Base-by-base conservation (phyloP, 2,888 invertebrate genomes). In the Polia nebulosa region DNA sequence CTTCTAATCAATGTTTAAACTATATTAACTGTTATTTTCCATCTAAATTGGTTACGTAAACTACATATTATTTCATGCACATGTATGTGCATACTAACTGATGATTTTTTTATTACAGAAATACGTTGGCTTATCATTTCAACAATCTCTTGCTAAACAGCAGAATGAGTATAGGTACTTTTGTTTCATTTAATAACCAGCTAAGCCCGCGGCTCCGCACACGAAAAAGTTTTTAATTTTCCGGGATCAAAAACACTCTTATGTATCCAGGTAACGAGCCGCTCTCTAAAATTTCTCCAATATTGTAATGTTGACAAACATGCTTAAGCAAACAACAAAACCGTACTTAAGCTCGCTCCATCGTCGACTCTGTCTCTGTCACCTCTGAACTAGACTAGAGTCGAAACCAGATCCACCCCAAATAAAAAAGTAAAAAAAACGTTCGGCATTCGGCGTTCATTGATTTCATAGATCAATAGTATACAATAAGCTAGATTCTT, bases 201-300 rank as follows among this genome's bases (percentile, higher is more conserved):
- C 63, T 39, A 49, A 61, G n/a, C 29, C 17, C 59, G n/a, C 34
- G 27, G 60, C 36, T 20, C 20, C 27, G 51, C 47, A 36, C 20
- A 34, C 41, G 20, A 7, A 17, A 32, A 62, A 13, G 36, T 51
- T 63, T 52, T 36, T 39, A 36, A 60, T 60, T 60, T 41, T 13
- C 17, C 6, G 25, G 41, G 2, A 63, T 27, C 27, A 13, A 27
- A 65, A 64, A n/a, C 15, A 61, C n/a, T 17, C 17, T 22, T 20
- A 6, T 22, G 32, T 13, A 25, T 20, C 39, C 32, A 27, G 17
- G 27, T 6, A 61, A 36, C 15, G 17, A 61, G 5, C 7, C 3
- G 17, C 27, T 17, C 22, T 20, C 34, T 13, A n/a, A 20, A 25
- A 57, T 57, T 13, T 27, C 45, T 3, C 8, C 27, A 20, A 36